Conservation (phyloP, 1,140 invertebrate genomes). For the Wasmannia auropunctata region DNA sequence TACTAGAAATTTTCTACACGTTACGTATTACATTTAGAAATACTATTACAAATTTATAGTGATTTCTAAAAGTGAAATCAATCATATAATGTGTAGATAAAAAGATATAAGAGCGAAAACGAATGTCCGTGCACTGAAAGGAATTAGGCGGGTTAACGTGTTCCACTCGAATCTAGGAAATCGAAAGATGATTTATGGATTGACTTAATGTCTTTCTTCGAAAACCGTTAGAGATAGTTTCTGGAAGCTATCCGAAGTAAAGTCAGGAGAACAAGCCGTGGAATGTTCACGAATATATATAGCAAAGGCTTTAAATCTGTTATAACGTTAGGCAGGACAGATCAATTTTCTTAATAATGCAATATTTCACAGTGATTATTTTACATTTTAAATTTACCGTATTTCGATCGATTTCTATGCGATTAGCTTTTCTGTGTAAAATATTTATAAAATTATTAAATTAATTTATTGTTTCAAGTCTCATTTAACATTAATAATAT, state of each 20-base stretch:
- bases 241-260: neutral
- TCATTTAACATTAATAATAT: neutral
- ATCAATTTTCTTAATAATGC: neutral
- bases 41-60: neutral
- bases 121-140: neutral
- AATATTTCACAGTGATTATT: neutral
- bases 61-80: neutral
- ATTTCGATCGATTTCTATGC: neutral
- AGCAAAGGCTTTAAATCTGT: neutral
- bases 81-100: constrained; percentile 24
- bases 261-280: neutral
- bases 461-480: neutral
- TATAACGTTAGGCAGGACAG: neutral
- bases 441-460: neutral
- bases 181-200: constrained; percentile 65
- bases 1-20: neutral
- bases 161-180: constrained; percentile 49
- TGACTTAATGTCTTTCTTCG: constrained; percentile 42
- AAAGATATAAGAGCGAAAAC: constrained; percentile 16
- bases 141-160: constrained; percentile 55
- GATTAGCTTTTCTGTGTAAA: neutral
- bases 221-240: constrained; percentile 40
- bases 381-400: neutral
- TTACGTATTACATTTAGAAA: neutral
- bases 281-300: constrained; percentile 4